A percentile compares a stretch with the other conserved stretches of the same genome.
phyloP scores from a whole-genome alignment of 2,113 vertebrate species.

The Carassius auratus region DNA sequence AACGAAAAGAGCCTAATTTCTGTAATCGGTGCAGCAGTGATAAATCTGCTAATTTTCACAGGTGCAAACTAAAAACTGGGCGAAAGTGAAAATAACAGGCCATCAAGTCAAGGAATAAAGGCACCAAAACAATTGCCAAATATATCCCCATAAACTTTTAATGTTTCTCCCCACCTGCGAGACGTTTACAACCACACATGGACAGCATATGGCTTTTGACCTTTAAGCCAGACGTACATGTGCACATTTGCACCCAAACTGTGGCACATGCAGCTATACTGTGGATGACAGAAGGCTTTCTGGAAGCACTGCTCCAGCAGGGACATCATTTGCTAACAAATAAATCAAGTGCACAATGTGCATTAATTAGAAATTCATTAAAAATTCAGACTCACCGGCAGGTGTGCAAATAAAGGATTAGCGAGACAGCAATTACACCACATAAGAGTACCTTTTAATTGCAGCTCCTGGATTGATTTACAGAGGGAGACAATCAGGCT shows the following conservation, averaged over 20 bases:
- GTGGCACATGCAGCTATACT: constrained; percentile 48
- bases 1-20: constrained; percentile 16
- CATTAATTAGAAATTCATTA: constrained; percentile 85
- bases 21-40: constrained; percentile 27
- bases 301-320: constrained; percentile 63
- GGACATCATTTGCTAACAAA: constrained; percentile 74
- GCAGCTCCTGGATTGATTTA: constrained; percentile 82
- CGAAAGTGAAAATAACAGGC: constrained; percentile 26
- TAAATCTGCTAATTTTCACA: constrained; percentile 40
- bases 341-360: constrained; percentile 79
- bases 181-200: constrained; percentile 46
- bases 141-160: constrained; percentile 53
- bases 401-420: constrained; percentile 86
- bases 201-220: constrained; percentile 41
- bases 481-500: constrained; percentile 77
- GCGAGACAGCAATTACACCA: constrained; percentile 80
- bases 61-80: constrained; percentile 25
- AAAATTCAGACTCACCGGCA: constrained; percentile 80
- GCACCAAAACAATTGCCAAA: constrained; percentile 48
- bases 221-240: constrained; percentile 20
- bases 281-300: constrained; percentile 61
- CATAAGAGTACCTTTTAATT: constrained; percentile 84
- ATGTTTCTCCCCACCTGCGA: constrained; percentile 51
- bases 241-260: constrained; percentile 35
- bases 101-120: constrained; percentile 46